Conservation (phyloP, 23 tunicate genomes). For the Trididemnum clinides region DNA sequence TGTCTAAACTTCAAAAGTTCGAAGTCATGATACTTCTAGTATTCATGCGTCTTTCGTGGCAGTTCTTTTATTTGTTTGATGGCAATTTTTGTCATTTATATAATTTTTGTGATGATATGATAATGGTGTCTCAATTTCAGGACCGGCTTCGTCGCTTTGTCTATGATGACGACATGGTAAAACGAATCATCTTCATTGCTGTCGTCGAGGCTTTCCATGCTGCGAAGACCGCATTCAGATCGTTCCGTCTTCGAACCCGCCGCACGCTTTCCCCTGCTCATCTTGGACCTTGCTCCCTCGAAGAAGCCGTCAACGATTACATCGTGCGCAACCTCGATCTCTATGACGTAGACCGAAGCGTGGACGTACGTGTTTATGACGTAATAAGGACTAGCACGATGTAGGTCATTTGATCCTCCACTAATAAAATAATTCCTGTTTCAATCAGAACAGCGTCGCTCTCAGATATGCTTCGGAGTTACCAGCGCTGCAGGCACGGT, state of each 20-base stretch:
- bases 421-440: too few relatives aligned
- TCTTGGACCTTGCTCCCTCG: constrained; percentile 76
- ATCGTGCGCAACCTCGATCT: constrained; percentile 96
- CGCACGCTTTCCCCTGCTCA: constrained; percentile 82
- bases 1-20: background rate
- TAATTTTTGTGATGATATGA: too few relatives aligned
- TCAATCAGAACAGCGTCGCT: too few relatives aligned
- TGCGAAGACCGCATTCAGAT: constrained; percentile 92
- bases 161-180: constrained; percentile 93
- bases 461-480: too few relatives aligned
- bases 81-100: too few relatives aligned
- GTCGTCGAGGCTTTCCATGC: constrained; percentile 88
- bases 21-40: background rate
- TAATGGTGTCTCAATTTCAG: too few relatives aligned
- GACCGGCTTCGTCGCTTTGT: constrained; percentile 94
- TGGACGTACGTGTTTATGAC: constrained; percentile 71
- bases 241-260: constrained; percentile 92
- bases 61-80: too few relatives aligned
- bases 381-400: too few relatives aligned
- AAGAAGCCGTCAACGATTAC: constrained; percentile 96
- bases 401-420: too few relatives aligned
- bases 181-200: constrained; percentile 94
- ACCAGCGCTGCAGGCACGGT: too few relatives aligned
- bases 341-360: constrained; percentile 93
- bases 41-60: too few relatives aligned